phyloP scores from a whole-genome alignment of 2,113 vertebrate genomes.

The Grallaria varia region DNA sequence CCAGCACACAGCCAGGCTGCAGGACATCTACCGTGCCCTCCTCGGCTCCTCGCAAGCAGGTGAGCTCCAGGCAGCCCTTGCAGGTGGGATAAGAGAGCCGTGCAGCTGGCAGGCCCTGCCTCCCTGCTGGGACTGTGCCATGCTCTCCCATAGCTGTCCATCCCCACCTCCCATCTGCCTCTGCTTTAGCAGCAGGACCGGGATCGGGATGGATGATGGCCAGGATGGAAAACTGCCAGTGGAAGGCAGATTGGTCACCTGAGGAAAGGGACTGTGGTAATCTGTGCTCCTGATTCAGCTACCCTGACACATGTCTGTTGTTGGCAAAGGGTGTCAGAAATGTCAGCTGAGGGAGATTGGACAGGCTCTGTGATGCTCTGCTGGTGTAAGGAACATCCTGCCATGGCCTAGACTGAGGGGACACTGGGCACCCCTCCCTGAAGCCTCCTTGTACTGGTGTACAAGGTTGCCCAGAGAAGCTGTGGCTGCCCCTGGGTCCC shows the following conservation, averaged over 20 bases:
- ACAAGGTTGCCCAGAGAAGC: neutral
- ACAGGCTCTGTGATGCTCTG: neutral
- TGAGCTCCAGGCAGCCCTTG: neutral
- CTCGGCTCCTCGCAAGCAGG: constrained; percentile 65
- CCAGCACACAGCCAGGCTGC: constrained; percentile 68
- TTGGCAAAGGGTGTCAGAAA: neutral
- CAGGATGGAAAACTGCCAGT: neutral
- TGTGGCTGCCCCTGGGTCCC: neutral
- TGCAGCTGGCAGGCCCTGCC: neutral
- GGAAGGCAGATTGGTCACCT: neutral
- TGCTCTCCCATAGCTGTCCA: neutral
- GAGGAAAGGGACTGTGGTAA: neutral
- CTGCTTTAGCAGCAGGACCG: neutral
- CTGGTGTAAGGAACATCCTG: neutral
- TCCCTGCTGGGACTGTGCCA: accelerated
- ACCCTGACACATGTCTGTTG: accelerated
- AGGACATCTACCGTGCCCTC: constrained; percentile 78
- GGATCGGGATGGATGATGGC: neutral
- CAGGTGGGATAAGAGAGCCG: accelerated
- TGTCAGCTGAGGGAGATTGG: neutral
- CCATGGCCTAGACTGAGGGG: neutral
- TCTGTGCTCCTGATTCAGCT: neutral
- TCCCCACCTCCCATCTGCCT: neutral
- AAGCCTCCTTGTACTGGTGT: neutral
- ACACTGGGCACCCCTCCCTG: neutral